phyloP scores from a whole-genome alignment of 2,797 vertebrate genomes.

The Brachyalestes nurse region DNA sequence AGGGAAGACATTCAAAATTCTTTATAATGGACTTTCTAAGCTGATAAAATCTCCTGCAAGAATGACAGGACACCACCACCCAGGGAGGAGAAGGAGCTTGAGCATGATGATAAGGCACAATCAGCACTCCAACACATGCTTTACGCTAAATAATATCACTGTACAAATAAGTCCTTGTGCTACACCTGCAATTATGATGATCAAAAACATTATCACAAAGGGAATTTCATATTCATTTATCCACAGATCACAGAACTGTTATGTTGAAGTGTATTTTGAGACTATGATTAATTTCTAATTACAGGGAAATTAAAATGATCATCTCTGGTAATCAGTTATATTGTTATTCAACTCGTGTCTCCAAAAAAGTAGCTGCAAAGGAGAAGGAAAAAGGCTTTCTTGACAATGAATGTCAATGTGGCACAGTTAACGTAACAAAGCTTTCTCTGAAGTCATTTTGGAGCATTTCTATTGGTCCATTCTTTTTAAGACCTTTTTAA shows the following conservation, averaged over 20 bases:
- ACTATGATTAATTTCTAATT: background rate
- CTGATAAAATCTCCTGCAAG: background rate
- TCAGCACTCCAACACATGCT: constrained; percentile 16
- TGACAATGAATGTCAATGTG: too few species aligned
- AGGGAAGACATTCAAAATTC: background rate
- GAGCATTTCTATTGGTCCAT: too few species aligned
- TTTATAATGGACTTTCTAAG: background rate
- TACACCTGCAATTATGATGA: background rate
- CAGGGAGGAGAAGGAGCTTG: constrained; percentile 16
- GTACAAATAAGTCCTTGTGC: background rate
- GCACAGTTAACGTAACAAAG: too few species aligned
- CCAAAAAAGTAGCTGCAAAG: too few species aligned
- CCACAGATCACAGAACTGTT: background rate
- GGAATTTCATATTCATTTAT: background rate
- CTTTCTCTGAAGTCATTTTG: too few species aligned
- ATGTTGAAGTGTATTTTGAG: background rate
- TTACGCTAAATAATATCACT: constrained; percentile 17
- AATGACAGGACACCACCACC: background rate
- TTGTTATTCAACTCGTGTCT: too few species aligned
- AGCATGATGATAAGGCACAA: constrained; percentile 35
- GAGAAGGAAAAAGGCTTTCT: too few species aligned
- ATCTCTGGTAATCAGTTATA: too few species aligned
- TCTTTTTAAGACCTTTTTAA: too few species aligned
- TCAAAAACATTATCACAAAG: background rate
- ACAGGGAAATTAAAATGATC: background rate